Conservation (phyloP, 2,113 vertebrate genomes). For the Bettongia penicillata region DNA sequence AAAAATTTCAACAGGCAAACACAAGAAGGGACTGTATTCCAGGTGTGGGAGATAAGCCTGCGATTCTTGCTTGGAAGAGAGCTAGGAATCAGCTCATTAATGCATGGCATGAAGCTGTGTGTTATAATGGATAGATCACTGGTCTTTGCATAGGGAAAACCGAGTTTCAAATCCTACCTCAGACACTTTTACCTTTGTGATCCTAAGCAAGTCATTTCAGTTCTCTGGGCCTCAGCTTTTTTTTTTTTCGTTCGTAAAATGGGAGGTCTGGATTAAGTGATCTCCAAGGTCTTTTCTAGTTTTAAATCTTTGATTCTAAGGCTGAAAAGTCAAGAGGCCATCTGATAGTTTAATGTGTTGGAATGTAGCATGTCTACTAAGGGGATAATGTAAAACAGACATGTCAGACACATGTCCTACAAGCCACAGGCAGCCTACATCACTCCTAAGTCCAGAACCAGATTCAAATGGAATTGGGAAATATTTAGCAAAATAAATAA, state of each 20-base stretch:
- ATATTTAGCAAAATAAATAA: too few species aligned
- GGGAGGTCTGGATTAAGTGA: background rate
- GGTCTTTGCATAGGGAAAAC: background rate
- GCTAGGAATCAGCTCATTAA: background rate
- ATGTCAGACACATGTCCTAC: background rate
- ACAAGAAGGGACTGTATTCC: background rate
- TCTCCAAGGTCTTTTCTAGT: background rate
- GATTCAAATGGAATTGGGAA: background rate
- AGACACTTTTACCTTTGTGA: background rate
- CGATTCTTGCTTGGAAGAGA: background rate
- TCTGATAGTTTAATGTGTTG: background rate
- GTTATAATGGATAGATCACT: background rate
- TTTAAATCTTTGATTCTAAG: background rate
- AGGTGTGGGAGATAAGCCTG: background rate
- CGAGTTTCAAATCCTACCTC: background rate
- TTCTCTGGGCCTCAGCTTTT: background rate
- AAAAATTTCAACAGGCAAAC: background rate
- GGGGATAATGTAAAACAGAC: background rate
- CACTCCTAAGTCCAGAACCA: background rate
- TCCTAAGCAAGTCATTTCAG: background rate
- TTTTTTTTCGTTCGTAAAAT: background rate
- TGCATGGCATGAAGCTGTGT: background rate
- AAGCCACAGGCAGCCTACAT: background rate
- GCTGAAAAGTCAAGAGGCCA: background rate
- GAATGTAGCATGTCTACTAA: background rate